A percentile compares a stretch with the other conserved stretches of the same genome.
Conservation (phyloP, 2,888 invertebrate species). For the Vannuccia rotundouncinata region DNA sequence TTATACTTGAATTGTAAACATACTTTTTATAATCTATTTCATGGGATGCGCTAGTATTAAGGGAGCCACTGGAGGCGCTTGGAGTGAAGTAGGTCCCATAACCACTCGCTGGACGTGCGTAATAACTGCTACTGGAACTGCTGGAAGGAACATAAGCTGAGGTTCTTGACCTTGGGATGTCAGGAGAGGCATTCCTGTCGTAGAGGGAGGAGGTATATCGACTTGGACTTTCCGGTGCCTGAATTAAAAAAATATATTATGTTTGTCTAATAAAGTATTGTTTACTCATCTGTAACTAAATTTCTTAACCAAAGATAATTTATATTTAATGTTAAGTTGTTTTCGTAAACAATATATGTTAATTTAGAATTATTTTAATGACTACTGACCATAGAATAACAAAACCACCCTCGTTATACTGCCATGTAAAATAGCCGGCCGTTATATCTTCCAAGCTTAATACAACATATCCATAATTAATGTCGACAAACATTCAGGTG, state of each 20-base stretch:
- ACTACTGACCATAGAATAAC: too few species aligned
- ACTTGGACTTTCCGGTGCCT: neutral
- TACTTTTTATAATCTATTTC: neutral
- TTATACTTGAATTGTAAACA: neutral
- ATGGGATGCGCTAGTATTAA: neutral
- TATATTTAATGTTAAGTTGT: too few species aligned
- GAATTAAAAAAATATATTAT: neutral
- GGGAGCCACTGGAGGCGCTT: conserved; percentile 9
- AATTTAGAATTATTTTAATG: too few species aligned
- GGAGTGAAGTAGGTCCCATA: neutral
- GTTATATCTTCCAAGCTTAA: too few species aligned
- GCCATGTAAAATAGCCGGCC: too few species aligned
- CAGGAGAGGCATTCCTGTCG: neutral
- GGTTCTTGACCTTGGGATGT: neutral
- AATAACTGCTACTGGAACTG: neutral
- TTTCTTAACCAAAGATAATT: too few species aligned
- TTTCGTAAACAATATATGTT: too few species aligned
- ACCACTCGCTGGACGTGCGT: neutral
- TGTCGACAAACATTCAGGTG: too few species aligned
- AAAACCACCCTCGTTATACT: too few species aligned
- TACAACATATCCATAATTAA: too few species aligned
- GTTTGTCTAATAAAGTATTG: too few species aligned
- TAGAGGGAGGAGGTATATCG: neutral
- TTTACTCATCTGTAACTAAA: too few species aligned
- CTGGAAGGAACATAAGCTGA: neutral